phyloP scores from a whole-genome alignment of 2,797 vertebrate genomes.

The Spheniscus humboldti region DNA sequence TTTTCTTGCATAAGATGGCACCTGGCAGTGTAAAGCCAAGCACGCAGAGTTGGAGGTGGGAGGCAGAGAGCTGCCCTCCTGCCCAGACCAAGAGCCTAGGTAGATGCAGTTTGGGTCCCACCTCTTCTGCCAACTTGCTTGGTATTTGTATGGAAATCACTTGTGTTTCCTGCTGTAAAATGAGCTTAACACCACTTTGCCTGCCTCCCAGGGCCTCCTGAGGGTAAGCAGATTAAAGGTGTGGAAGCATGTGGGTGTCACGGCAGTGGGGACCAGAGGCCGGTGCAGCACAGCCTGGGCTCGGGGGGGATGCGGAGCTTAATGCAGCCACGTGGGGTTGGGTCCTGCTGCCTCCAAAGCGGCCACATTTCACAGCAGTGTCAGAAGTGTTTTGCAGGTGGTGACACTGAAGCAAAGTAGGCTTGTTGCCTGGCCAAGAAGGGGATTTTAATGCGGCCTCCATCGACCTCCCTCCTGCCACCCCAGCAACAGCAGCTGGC shows the following conservation, averaged over 20 bases:
- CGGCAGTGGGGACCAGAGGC: background rate
- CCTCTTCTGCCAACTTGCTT: background rate
- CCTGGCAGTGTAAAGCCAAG: background rate
- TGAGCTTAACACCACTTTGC: constrained; percentile 36
- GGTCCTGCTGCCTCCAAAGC: background rate
- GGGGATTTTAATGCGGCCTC: background rate
- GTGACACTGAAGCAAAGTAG: background rate
- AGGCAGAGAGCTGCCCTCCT: background rate
- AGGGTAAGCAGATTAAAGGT: constrained; percentile 45
- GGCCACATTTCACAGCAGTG: rapidly evolving
- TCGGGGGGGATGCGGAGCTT: rapidly evolving
- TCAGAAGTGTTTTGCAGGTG: background rate
- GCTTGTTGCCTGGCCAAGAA: background rate
- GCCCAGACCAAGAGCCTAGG: background rate
- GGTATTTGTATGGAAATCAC: background rate
- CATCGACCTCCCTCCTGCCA: background rate
- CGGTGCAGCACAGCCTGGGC: rapidly evolving
- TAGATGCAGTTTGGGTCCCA: background rate
- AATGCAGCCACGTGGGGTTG: background rate
- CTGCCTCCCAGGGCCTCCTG: background rate
- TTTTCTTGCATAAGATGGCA: background rate
- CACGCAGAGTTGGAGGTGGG: background rate
- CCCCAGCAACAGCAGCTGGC: background rate
- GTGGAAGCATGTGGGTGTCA: background rate
- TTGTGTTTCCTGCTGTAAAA: constrained; percentile 1